These are phyloP conservation scores for Zygaena filipendulae DNA, from an alignment of 2,888 invertebrate species.

Conservation along the genomic window DNA sequence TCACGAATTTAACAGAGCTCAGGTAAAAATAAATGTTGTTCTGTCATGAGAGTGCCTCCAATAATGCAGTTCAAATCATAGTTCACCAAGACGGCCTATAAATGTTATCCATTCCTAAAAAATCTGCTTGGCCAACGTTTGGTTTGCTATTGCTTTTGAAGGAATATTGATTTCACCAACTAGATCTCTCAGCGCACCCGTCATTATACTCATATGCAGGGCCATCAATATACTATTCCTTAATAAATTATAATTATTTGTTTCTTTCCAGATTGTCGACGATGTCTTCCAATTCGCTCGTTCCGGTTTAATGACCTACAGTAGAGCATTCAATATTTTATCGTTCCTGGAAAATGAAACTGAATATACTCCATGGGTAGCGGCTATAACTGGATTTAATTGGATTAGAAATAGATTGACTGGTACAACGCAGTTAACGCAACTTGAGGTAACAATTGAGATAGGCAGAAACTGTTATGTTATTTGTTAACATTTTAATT, in stretches of 20 bases:
- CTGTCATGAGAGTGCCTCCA: too few species aligned
- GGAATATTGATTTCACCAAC: too few species aligned
- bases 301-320: slow-evolving; percentile 70
- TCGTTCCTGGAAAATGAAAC: slow-evolving; percentile 75
- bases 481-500: background rate
- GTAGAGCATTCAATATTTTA: slow-evolving; percentile 72
- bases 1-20: slow-evolving; percentile 77
- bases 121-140: too few species aligned
- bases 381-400: slow-evolving; percentile 68
- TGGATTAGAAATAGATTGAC: slow-evolving; percentile 54
- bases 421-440: slow-evolving; percentile 22
- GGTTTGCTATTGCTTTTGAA: too few species aligned
- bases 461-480: slow-evolving; percentile 20
- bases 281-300: slow-evolving; percentile 83
- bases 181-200: too few species aligned
- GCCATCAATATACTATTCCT: too few species aligned
- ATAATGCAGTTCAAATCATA: too few species aligned
- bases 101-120: too few species aligned
- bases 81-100: too few species aligned
- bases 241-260: too few species aligned
- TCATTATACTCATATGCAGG: too few species aligned
- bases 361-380: slow-evolving; percentile 83
- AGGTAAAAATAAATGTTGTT: slow-evolving; percentile 41
- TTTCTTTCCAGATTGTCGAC: slow-evolving; percentile 70
- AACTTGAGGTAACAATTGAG: slow-evolving; percentile 34